Evolutionary conservation across 2,888 invertebrate species (phyloP), one percentile per base, ranked within the genome.

Genomic region (Rotaria socialis): DNA sequence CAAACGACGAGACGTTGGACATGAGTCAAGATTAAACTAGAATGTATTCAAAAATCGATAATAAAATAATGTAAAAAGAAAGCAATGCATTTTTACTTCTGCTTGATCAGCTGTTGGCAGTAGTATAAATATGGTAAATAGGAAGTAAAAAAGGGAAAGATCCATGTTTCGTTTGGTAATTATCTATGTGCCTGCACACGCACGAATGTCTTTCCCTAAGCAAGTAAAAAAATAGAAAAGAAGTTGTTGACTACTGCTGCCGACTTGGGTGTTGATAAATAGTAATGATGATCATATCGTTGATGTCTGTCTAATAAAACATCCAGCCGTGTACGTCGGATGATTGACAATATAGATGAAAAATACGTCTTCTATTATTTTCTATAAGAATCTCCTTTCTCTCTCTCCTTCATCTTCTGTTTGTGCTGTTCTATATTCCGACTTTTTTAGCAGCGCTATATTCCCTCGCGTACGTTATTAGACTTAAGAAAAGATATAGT

Each of bases 1-100:
- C n/a, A 80, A 47, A 80, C 80, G 80, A 47, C 80, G 80, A 47
- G 47, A 80, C 10, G 80, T 80, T 47, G 80, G 80, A 80, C 47
- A 47, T 80, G 67, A 27, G 14, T 67, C 35, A 67, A 16, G 35
- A 41, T 41, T 35, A 67, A 67, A 67, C 67, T 67, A 67, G 19
- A 67, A 11, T 0, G 5, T 67, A 55, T 55, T 6, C 2, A 6
- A 55, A 22, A 55, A 55, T 14, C 35, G 14, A 52, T 16, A 52
- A 16, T 11, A 52, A 16, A 14, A 52, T 16, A 52, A 52, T 52
- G 11, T 5, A 14, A 3, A 35, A 27, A 27, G 35, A 35, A 35
- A 27, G 35, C 35, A 16, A 52, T 8, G 0, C 4, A 35, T 35
- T 35, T 14, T n/a, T 67, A 27, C 24, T 56, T 56, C 1, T 6